Base-by-base conservation (phyloP, 2,797 vertebrate genomes). In the Halcyon chelicuti region DNA sequence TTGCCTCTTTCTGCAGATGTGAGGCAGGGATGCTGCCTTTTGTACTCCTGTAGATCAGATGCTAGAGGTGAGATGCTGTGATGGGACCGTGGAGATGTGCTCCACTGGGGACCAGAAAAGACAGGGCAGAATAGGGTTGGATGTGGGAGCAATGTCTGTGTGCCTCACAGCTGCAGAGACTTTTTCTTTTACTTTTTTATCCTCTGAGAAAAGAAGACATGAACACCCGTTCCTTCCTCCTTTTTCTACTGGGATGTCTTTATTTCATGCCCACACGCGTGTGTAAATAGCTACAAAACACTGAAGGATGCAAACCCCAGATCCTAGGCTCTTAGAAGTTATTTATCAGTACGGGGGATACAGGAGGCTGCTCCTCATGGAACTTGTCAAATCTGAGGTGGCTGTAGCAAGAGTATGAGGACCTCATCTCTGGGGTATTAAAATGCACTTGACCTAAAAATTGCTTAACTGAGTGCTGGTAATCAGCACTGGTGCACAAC, bases 81-180 rank as follows among this genome's bases (percentile, higher is more conserved):
- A 31, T 2, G 2, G 8, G n/a, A 37, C 42, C 21, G 2, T 18
- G 55, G 35, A 82, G 61, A 16, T 4, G 5, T 23, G 33, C 40
- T 81, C 52, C 15, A 2, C 7, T 1, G 0, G 31, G n/a, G 26
- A 31, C 1, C 4, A 25, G 42, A 58, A 47, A 17, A 55, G 42
- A 25, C 62, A 12, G 19, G 47, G 37, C 54, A 76, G n/a, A 35
- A 29, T 19, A 52, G 51, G 26, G 51, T 9, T 52, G 51, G 49
- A 17, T 28, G 49, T 28, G 49, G 49, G 49, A 57, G 15, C 47
- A 65, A 37, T 57, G 40, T 49, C 47, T 49, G 47, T 10, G 21
- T 49, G 47, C 47, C 25, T 25, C 47, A 49, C 25, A 49, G 47
- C 47, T 49, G 47, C 23, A 26, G 46, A 55, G 40, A 23, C 25